Evolutionary conservation across 30 jellyfish, hydroid and myxozoan species (phyloP), one percentile per base, ranked within the genome.

Genomic region (Morbakka virulenta): DNA sequence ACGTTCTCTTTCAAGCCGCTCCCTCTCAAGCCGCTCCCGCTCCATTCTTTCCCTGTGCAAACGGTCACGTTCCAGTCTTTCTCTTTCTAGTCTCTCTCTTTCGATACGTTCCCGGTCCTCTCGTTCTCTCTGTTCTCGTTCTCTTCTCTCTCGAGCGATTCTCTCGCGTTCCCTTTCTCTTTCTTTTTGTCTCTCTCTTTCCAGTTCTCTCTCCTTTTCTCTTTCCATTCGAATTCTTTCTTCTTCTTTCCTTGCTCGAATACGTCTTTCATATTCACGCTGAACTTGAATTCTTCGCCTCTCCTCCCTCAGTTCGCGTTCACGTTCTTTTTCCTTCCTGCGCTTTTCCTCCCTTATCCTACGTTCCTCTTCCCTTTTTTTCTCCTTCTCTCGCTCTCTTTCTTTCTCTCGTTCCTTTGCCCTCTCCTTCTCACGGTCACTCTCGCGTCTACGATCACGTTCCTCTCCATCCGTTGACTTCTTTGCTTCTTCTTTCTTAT

Each of bases 201-300:
- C 98, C 13, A 78, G 49, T 61, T 91, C 98, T 4, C 95, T 68
- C 66, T 85, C 92, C 41, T 83, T 75, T 48, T 92, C 94, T 20
- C 95, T 73, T 21, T 92, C 98, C 35, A 84, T 72, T 25, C 93
- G 75, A 28, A 79, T 71, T 52, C 96, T 79, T 49, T 91, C 96
- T 30, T 95, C 98, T 76, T 91, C 98, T 34, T 53, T 79, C 35
- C 91, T 87, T 28, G 91, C 98, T 32, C 98, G 49, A 62, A 82
- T 96, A 13, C 96, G 87, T 70, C 98, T 62, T 57, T 91, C 98
- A 2, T 83, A 77, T 34, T 85, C 96, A 23, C 96, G 93, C 57
- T 62, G 80, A 30, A 83, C 98, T 67, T 92, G 96, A n/a, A 81
- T 93, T 29, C 72, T 69, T 2, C 95, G 95, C 22, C 94, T 81